phyloP scores from a whole-genome alignment of 2,797 vertebrate genomes.

The Semaprochilodus insignis region DNA sequence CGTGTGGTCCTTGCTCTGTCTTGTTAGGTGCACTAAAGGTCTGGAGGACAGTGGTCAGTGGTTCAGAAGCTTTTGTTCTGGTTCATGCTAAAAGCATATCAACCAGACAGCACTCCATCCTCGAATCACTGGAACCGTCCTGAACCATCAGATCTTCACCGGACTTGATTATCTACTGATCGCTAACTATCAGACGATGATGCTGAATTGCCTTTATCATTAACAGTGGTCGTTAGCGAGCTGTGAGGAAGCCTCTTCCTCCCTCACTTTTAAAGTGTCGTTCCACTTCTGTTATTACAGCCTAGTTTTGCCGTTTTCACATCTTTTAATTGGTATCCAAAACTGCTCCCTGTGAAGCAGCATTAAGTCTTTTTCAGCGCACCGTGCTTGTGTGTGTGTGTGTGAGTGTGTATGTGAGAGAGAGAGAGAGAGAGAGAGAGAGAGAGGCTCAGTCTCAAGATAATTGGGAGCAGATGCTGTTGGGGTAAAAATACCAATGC shows the following conservation, averaged over 20 bases:
- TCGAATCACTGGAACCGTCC: background rate
- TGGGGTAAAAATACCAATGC: constrained; percentile 70
- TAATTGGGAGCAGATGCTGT: constrained; percentile 84
- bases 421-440: constrained; percentile 45
- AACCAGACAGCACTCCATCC: background rate
- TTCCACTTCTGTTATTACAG: constrained; percentile 76
- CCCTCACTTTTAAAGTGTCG: constrained; percentile 51
- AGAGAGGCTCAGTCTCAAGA: constrained; percentile 76
- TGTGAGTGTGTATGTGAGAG: constrained; percentile 24
- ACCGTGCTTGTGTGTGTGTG: constrained; percentile 23
- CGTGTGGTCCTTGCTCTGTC: too few relatives aligned
- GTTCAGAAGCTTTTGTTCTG: background rate
- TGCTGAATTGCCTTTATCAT: background rate
- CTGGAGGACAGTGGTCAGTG: background rate
- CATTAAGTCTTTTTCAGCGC: constrained; percentile 75
- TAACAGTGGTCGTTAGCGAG: constrained; percentile 34
- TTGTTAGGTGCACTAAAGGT: too few relatives aligned
- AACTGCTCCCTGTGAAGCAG: constrained; percentile 76
- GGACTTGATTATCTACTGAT: background rate
- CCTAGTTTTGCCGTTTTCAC: constrained; percentile 69
- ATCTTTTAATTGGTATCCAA: constrained; percentile 81
- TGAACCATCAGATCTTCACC: background rate
- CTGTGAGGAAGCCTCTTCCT: background rate
- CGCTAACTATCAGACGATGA: background rate
- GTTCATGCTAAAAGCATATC: constrained; percentile 1